phyloP scores from a whole-genome alignment of 2,888 invertebrate genomes.

The Pollenia griseotomentosa region DNA sequence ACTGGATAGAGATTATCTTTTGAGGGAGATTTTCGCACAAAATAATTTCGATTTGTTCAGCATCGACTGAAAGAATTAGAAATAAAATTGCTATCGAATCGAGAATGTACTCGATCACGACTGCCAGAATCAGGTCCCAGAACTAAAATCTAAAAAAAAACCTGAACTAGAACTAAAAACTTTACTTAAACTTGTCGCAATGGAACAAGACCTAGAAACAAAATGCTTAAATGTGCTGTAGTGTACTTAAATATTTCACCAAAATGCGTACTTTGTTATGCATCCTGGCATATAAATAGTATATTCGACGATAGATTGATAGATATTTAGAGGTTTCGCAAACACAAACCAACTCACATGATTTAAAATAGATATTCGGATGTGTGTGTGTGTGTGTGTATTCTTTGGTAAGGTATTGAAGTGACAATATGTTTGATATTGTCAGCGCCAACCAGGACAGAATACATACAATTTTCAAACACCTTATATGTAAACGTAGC shows the following conservation, averaged over 20 bases:
- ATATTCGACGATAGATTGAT: conserved; percentile 67
- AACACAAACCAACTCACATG: not conserved
- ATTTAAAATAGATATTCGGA: conserved; percentile 22
- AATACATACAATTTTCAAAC: conserved; percentile 27
- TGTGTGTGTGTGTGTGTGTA: not conserved
- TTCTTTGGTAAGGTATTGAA: conserved; percentile 26
- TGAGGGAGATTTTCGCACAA: no score
- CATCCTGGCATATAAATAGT: conserved; percentile 54
- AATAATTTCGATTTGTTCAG: no score
- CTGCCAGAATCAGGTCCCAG: no score
- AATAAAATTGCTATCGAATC: no score
- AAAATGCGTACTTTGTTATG: conserved; percentile 55
- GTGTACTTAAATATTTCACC: conserved; percentile 1
- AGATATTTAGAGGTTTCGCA: conserved; percentile 64
- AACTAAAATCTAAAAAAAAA: no score
- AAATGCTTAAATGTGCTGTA: not conserved
- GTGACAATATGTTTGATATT: conserved; percentile 77
- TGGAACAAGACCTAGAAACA: no score
- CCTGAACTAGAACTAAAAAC: no score
- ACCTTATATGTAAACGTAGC: conserved; percentile 17
- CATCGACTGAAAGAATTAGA: no score
- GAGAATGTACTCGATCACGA: no score
- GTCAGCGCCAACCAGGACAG: conserved; percentile 66
- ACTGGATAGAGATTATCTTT: no score
- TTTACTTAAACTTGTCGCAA: no score